A percentile compares a stretch with the other conserved stretches of the same genome.
phyloP scores from a whole-genome alignment of 1,140 invertebrate species.

The Tetraneura akinire region DNA sequence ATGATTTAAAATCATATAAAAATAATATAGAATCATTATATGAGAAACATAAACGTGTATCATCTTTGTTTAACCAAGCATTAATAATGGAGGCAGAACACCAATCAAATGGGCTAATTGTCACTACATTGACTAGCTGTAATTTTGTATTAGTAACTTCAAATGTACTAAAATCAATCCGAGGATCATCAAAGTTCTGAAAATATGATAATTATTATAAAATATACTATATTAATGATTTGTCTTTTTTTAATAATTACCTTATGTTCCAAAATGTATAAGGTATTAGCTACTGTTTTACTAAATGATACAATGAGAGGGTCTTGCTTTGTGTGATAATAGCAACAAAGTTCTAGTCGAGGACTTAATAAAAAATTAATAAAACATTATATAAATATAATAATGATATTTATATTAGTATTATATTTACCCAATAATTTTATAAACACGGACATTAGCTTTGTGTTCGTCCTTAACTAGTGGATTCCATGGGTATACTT shows the following conservation, averaged over 20 bases:
- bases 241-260: conserved; percentile 57
- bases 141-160: conserved; percentile 46
- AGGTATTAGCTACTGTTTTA: conserved; percentile 66
- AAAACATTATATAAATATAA: conserved; percentile 38
- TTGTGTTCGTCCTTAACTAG: conserved; percentile 75
- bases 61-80: conserved; percentile 44
- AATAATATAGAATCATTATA: conserved; percentile 69
- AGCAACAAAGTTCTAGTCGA: conserved; percentile 66
- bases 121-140: conserved; percentile 24
- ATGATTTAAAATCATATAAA: conserved; percentile 68
- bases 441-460: conserved; percentile 77
- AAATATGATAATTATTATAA: not conserved
- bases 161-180: conserved; percentile 34
- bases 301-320: conserved; percentile 71
- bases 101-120: conserved; percentile 47
- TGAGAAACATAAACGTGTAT: conserved; percentile 41
- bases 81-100: conserved; percentile 25
- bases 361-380: conserved; percentile 59
- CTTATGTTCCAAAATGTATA: conserved; percentile 77
- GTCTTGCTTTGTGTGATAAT: conserved; percentile 72
- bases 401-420: not conserved
- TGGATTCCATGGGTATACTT: conserved; percentile 83
- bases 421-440: conserved; percentile 61
- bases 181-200: conserved; percentile 22
- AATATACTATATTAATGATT: not conserved